Conservation (phyloP, 2,113 vertebrate species). For the Spermophilus dauricus region DNA sequence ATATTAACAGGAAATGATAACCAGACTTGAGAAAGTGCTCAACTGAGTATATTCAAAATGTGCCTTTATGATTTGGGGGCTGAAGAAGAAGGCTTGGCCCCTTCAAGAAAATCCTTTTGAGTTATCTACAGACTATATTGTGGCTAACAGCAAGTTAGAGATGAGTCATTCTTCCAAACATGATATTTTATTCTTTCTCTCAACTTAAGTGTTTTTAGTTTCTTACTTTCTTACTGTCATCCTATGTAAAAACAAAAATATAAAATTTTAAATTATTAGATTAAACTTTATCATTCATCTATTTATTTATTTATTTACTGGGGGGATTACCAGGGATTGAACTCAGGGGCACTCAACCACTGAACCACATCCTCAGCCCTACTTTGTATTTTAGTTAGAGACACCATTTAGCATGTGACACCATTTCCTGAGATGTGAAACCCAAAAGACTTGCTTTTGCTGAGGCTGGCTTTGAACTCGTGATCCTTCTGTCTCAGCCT, state of each 20-base stretch:
- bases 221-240: conserved; percentile 7
- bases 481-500: too few relatives aligned
- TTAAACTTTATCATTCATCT: background rate
- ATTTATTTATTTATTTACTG: too few relatives aligned
- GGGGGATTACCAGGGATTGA: too few relatives aligned
- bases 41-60: background rate
- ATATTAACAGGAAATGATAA: background rate
- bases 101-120: background rate
- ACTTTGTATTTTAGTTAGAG: too few relatives aligned
- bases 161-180: background rate
- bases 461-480: too few relatives aligned
- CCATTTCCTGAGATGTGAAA: too few relatives aligned
- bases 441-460: too few relatives aligned
- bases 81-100: background rate
- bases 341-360: too few relatives aligned
- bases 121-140: background rate
- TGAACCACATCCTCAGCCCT: too few relatives aligned
- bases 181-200: background rate
- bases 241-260: background rate
- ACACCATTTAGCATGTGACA: too few relatives aligned
- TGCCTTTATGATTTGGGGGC: background rate
- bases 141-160: background rate
- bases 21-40: background rate
- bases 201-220: background rate
- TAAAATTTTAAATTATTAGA: background rate